Conservation (phyloP, 2,888 invertebrate genomes). For the Thecophora atra region DNA sequence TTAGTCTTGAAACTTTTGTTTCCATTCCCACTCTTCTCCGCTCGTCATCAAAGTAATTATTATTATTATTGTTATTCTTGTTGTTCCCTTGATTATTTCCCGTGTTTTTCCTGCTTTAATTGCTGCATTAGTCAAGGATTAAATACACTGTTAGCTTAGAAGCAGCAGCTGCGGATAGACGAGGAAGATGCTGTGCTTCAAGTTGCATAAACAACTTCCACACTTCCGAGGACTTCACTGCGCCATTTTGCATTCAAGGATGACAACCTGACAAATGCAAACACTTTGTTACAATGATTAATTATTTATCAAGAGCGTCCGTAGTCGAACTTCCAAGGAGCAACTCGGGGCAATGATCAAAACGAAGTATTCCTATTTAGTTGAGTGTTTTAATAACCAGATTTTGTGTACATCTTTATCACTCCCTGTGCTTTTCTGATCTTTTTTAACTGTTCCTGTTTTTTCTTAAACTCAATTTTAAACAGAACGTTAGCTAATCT, state of each 20-base stretch:
- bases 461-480: too few relatives aligned
- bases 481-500: too few relatives aligned
- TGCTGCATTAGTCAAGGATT: conserved; percentile 31
- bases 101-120: conserved; percentile 18
- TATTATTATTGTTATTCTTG: neutral
- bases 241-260: too few relatives aligned
- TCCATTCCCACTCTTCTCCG: neutral
- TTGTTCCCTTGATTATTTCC: neutral
- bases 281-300: neutral
- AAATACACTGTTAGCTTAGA: conserved; percentile 8
- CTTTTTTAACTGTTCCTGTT: too few relatives aligned
- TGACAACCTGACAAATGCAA: neutral
- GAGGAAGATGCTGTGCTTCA: neutral
- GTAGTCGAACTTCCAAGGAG: neutral
- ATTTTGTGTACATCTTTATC: too few relatives aligned
- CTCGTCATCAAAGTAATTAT: too few relatives aligned
- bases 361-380: too few relatives aligned
- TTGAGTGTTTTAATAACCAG: too few relatives aligned
- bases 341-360: too few relatives aligned
- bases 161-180: neutral
- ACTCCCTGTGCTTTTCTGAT: too few relatives aligned
- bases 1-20: neutral
- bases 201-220: too few relatives aligned
- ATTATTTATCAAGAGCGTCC: neutral
- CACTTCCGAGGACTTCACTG: too few relatives aligned